Conservation (phyloP, 2,113 vertebrate genomes). For the Oryzias melastigma region DNA sequence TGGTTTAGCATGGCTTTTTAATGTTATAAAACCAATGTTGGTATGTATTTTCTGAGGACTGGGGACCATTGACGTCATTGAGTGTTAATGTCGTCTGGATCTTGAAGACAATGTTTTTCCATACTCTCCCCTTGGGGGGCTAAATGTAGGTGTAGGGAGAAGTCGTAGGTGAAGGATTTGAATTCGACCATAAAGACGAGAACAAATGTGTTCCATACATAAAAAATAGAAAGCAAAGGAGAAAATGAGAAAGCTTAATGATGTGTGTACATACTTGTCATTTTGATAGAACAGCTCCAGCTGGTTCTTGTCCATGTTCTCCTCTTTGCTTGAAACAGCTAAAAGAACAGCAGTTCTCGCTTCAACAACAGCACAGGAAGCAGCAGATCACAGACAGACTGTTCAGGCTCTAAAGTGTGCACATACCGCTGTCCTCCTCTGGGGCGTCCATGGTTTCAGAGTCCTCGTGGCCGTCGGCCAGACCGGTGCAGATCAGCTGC, state of each 20-base stretch:
- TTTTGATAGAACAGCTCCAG: conserved; percentile 67
- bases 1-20: too few relatives aligned
- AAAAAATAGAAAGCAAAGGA: neutral
- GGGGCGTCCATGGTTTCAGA: conserved; percentile 65
- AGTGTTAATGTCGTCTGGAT: too few relatives aligned
- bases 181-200: too few relatives aligned
- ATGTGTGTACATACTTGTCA: conserved; percentile 53
- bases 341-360: conserved; percentile 13
- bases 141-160: too few relatives aligned
- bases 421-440: conserved; percentile 57
- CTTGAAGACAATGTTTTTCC: too few relatives aligned
- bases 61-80: too few relatives aligned
- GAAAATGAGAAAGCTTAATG: neutral
- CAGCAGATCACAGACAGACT: neutral
- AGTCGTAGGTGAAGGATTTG: too few relatives aligned
- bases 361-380: too few relatives aligned
- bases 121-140: too few relatives aligned
- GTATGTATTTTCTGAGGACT: too few relatives aligned
- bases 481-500: conserved; percentile 86
- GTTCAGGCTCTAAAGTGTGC: neutral
- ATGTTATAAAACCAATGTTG: too few relatives aligned
- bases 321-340: conserved; percentile 67
- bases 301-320: conserved; percentile 72
- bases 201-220: too few relatives aligned
- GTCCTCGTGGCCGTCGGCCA: conserved; percentile 79